Conservation (phyloP, 2,797 vertebrate genomes). For the Euthynnus affinis region DNA sequence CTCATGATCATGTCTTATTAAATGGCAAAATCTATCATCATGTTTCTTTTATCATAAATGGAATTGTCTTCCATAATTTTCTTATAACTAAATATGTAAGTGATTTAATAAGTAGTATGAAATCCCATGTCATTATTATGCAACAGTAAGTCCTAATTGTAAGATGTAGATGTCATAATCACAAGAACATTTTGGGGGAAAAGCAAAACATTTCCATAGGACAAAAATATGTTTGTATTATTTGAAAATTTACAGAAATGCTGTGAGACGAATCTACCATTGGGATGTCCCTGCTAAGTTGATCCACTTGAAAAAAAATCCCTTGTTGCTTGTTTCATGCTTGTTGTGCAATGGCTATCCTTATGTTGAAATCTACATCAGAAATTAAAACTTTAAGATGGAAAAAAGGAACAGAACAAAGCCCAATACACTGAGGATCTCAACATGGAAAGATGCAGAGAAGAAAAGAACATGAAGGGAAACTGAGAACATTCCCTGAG, state of each 20-base stretch:
- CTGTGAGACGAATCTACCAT: neutral
- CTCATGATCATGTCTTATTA: neutral
- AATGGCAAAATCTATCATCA: neutral
- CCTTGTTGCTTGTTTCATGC: neutral
- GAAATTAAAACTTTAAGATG: conserved; percentile 31
- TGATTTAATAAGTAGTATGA: too few relatives aligned
- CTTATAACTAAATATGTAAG: neutral
- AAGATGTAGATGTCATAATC: neutral
- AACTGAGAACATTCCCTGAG: conserved; percentile 50
- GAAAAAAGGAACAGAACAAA: conserved; percentile 39
- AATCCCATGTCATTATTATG: neutral
- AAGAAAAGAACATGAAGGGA: conserved; percentile 59
- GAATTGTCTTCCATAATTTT: neutral
- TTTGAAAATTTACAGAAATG: neutral
- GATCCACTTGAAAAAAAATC: neutral
- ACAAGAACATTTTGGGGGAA: neutral
- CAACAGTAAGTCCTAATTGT: neutral
- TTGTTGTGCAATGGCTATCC: conserved; percentile 23
- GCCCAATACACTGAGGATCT: conserved; percentile 37
- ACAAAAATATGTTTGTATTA: neutral
- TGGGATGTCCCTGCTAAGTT: neutral
- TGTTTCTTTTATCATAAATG: neutral
- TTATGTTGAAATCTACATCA: conserved; percentile 33
- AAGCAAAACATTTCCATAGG: neutral
- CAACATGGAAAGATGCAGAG: conserved; percentile 46